Conservation (phyloP, 1,140 invertebrate species). For the Drosophila oshimai region DNA sequence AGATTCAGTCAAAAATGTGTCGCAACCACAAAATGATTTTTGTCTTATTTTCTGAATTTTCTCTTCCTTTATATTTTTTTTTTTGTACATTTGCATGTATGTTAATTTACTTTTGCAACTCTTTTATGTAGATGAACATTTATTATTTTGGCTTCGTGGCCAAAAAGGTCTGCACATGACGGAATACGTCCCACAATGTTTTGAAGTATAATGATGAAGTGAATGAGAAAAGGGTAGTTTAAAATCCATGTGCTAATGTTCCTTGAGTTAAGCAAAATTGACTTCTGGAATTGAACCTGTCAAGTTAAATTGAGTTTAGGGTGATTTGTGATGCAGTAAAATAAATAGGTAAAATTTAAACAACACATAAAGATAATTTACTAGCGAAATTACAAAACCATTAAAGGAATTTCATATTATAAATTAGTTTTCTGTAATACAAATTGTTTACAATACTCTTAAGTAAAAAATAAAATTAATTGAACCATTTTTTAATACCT, state of each 20-base stretch:
- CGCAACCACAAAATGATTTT: slow-evolving; percentile 24
- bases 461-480: no score
- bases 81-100: slow-evolving; percentile 14
- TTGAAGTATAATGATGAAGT: not conserved
- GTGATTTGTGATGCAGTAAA: not conserved
- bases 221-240: not conserved
- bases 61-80: slow-evolving; percentile 1
- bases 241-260: slow-evolving; percentile 9
- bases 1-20: slow-evolving; percentile 6
- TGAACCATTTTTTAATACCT: no score
- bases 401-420: not conserved
- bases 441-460: no score
- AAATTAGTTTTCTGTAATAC: no score
- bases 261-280: slow-evolving; percentile 2
- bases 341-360: not conserved
- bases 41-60: not conserved
- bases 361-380: no score
- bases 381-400: no score
- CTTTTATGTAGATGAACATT: slow-evolving; percentile 17
- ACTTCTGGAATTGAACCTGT: slow-evolving; percentile 27
- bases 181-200: slow-evolving; percentile 1
- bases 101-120: slow-evolving; percentile 31
- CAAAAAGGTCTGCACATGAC: slow-evolving; percentile 22
- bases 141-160: not conserved
- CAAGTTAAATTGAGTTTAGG: not conserved